A percentile compares a stretch with the other conserved stretches of the same genome.
Evolutionary conservation across 2,888 invertebrate genomes (phyloP).

Genomic region (Drosophila phalerata): DNA sequence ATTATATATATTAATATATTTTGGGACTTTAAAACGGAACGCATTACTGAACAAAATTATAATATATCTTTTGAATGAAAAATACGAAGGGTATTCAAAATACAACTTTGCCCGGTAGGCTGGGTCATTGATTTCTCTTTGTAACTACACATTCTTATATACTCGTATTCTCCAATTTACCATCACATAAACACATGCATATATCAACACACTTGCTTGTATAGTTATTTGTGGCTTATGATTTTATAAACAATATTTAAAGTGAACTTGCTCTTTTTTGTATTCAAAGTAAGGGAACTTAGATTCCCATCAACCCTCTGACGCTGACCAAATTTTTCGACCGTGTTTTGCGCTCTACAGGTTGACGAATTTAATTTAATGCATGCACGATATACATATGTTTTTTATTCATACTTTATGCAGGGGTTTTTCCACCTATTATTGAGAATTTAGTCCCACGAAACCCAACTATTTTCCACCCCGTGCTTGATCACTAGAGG

Average conservation of each 20-base stretch:
- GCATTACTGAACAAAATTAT: background rate
- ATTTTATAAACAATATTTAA: background rate
- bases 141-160: background rate
- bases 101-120: background rate
- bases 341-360: background rate
- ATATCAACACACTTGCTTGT: background rate
- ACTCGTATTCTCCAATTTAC: background rate
- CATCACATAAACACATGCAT: background rate
- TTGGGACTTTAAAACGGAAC: background rate
- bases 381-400: background rate
- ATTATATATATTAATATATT: no score
- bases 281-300: background rate
- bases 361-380: background rate
- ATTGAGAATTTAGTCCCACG: background rate
- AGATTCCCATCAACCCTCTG: background rate
- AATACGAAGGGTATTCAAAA: background rate
- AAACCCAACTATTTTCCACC: background rate
- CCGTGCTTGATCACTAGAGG: background rate
- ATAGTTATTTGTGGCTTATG: constrained; percentile 1
- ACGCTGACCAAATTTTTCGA: background rate
- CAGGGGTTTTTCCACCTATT: no score
- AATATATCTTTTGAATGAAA: no score
- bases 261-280: background rate
- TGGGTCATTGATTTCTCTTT: constrained; percentile 7
- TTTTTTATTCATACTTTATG: background rate